Conservation (phyloP, 2,113 vertebrate species). For the Amphilophus citrinellus region DNA sequence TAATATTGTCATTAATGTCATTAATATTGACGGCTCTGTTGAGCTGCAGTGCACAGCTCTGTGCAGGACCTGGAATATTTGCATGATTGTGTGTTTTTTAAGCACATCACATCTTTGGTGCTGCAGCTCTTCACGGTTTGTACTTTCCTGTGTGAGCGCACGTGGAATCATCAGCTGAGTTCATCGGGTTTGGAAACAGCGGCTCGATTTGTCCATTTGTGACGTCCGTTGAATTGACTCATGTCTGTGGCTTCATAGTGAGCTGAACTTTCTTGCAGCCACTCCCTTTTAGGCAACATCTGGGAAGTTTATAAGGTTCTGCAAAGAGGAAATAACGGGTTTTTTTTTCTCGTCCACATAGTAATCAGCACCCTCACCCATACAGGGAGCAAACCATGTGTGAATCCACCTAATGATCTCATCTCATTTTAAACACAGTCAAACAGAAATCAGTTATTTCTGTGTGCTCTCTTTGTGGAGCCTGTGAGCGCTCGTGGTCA, state of each 20-base stretch:
- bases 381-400: slow-evolving; percentile 4
- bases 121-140: background rate
- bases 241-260: slow-evolving; percentile 32
- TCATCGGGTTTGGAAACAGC: background rate
- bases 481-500: slow-evolving; percentile 15
- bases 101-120: no score
- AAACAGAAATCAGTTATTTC: slow-evolving; percentile 29
- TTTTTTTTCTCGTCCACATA: background rate
- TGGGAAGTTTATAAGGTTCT: slow-evolving; percentile 32
- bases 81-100: no score
- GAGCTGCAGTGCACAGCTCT: no score
- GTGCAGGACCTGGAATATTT: no score
- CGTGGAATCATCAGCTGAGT: background rate
- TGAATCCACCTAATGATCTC: slow-evolving; percentile 13
- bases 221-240: slow-evolving; percentile 34
- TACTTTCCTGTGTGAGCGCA: background rate
- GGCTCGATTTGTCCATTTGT: background rate
- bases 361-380: slow-evolving; percentile 10
- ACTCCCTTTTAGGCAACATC: slow-evolving; percentile 34
- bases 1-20: no score
- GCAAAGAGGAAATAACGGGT: slow-evolving; percentile 18
- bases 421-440: background rate
- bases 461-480: slow-evolving; percentile 44
- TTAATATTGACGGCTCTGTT: no score
- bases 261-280: slow-evolving; percentile 13